Evolutionary conservation across 1,140 invertebrate species (phyloP).

Genomic region (Drosophila pseudoananassae): DNA sequence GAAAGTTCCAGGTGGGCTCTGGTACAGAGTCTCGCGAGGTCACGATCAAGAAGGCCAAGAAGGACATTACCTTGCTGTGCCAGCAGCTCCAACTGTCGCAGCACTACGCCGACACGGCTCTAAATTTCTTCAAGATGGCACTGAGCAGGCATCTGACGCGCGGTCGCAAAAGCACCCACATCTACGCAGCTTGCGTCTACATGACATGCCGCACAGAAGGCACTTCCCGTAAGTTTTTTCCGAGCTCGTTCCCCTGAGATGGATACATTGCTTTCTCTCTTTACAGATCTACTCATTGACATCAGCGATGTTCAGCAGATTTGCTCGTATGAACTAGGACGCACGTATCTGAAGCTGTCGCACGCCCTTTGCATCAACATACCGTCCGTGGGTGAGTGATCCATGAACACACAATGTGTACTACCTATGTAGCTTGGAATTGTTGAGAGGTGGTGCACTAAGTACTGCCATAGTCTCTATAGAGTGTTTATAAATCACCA

Average conservation of each 20-base stretch:
- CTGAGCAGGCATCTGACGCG: conserved; percentile 94
- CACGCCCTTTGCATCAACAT: conserved; percentile 96
- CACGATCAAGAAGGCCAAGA: conserved; percentile 94
- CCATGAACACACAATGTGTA: background rate
- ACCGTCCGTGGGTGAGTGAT: conserved; percentile 93
- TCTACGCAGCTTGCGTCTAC: conserved; percentile 98
- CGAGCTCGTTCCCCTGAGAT: too few relatives aligned
- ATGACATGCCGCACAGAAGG: conserved; percentile 97
- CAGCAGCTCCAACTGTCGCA: conserved; percentile 93
- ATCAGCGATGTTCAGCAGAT: conserved; percentile 98
- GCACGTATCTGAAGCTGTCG: conserved; percentile 95
- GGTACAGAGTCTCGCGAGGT: conserved; percentile 95
- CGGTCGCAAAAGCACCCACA: conserved; percentile 95
- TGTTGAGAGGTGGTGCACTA: too few relatives aligned
- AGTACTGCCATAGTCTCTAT: too few relatives aligned
- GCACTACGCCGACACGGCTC: conserved; percentile 96
- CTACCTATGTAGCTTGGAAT: too few relatives aligned
- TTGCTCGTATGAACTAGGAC: conserved; percentile 97
- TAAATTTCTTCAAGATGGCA: conserved; percentile 99
- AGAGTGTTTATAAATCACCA: too few relatives aligned
- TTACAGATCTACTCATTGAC: conserved; percentile 96
- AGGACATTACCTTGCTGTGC: conserved; percentile 91
- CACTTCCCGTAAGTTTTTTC: conserved; percentile 92
- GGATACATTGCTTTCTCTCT: background rate
- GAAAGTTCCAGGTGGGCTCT: conserved; percentile 91